These are phyloP conservation scores for Zaprionus ghesquierei DNA, from an alignment of 1,140 invertebrate genomes.

Conservation along the genomic window DNA sequence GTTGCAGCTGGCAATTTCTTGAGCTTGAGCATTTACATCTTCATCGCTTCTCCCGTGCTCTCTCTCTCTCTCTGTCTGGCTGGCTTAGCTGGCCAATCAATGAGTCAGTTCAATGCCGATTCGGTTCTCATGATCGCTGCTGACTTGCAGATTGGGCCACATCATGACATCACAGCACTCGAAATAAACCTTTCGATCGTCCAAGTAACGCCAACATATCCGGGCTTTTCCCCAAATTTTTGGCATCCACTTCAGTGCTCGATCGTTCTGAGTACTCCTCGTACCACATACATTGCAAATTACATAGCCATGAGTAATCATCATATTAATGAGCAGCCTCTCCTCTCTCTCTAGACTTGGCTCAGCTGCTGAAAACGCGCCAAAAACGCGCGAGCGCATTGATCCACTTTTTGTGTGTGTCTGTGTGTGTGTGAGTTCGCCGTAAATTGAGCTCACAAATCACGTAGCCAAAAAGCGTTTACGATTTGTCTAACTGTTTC, in stretches of 20 bases:
- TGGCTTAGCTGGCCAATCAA: slow-evolving; percentile 37
- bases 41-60: too few relatives aligned
- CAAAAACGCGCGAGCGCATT: slow-evolving; percentile 55
- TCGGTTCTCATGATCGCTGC: slow-evolving; percentile 48
- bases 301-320: slow-evolving; percentile 77
- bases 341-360: neutral
- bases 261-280: neutral
- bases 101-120: slow-evolving; percentile 40
- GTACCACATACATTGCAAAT: slow-evolving; percentile 45
- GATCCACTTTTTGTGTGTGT: slow-evolving; percentile 58
- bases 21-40: slow-evolving; percentile 21
- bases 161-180: slow-evolving; percentile 62
- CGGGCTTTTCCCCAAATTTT: slow-evolving; percentile 56
- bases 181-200: slow-evolving; percentile 53
- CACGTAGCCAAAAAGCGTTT: slow-evolving; percentile 67
- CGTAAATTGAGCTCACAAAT: slow-evolving; percentile 59
- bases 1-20: neutral
- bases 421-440: neutral
- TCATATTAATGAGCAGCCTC: slow-evolving; percentile 56
- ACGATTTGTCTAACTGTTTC: slow-evolving; percentile 72
- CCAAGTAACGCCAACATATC: slow-evolving; percentile 34
- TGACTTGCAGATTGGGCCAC: slow-evolving; percentile 63
- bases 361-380: slow-evolving; percentile 47
- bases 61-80: too few relatives aligned
- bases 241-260: slow-evolving; percentile 59